Conservation (phyloP, 2,888 invertebrate genomes). For the Monochamus alternatus region DNA sequence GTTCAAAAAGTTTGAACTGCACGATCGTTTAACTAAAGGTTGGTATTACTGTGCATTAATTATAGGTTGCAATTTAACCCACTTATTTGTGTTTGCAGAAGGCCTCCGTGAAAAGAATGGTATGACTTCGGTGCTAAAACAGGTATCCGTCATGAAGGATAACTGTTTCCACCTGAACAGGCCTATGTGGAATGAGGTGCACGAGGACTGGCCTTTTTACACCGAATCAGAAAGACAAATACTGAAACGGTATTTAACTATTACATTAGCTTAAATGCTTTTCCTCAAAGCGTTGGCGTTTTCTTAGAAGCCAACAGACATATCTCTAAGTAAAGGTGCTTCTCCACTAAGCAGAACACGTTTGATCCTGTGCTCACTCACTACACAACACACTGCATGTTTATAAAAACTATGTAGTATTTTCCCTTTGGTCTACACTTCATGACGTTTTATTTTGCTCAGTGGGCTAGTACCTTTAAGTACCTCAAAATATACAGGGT, state of each 20-base stretch:
- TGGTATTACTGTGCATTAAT: conserved; percentile 64
- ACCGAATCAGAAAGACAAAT: conserved; percentile 90
- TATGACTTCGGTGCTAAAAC: conserved; percentile 85
- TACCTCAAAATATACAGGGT: too few species aligned
- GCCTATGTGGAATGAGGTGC: conserved; percentile 93
- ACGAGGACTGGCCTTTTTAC: conserved; percentile 96
- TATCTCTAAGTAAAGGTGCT: too few species aligned
- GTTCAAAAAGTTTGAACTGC: conserved; percentile 94
- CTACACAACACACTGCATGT: too few species aligned
- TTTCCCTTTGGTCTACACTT: too few species aligned
- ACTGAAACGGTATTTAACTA: conserved; percentile 82
- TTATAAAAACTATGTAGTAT: too few species aligned
- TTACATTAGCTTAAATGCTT: not conserved
- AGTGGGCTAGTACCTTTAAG: too few species aligned
- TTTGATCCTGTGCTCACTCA: too few species aligned
- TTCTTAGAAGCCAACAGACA: too few species aligned
- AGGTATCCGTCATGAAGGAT: conserved; percentile 87
- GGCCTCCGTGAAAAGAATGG: conserved; percentile 87
- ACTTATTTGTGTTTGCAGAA: conserved; percentile 73
- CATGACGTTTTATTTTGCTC: too few species aligned
- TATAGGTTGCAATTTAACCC: conserved; percentile 3
- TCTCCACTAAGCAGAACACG: too few species aligned
- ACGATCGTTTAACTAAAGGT: conserved; percentile 87
- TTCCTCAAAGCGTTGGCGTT: not conserved
- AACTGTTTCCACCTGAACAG: conserved; percentile 92